phyloP scores from a whole-genome alignment of 1,140 invertebrate genomes.

The Aphelinus certus region DNA sequence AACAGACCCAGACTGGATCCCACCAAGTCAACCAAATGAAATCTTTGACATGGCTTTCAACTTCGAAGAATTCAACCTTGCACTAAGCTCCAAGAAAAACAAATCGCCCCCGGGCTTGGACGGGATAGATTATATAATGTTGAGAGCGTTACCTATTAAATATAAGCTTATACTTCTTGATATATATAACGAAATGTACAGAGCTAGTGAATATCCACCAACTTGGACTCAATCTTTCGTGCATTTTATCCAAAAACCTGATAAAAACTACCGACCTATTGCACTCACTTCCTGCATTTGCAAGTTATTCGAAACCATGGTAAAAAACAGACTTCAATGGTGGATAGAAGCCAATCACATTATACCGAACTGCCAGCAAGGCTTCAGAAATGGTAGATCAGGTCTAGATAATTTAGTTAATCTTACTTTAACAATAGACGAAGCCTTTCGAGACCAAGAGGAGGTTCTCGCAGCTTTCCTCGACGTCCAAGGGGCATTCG shows the following conservation, averaged over 20 bases:
- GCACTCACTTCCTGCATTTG: too few species aligned
- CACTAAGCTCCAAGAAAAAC: too few species aligned
- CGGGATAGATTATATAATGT: neutral
- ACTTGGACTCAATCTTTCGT: too few species aligned
- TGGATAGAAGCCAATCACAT: neutral
- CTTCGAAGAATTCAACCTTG: too few species aligned
- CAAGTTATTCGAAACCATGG: neutral
- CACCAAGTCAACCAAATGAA: too few species aligned
- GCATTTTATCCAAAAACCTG: too few species aligned
- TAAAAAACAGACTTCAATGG: neutral
- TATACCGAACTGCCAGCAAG: neutral
- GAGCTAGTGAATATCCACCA: neutral
- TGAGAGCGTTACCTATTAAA: neutral
- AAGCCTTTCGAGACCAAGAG: too few species aligned
- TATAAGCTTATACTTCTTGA: neutral
- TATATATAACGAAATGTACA: slow-evolving; percentile 1
- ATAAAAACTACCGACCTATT: too few species aligned
- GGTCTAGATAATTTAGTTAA: neutral
- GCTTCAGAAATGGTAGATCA: neutral
- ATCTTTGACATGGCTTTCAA: neutral
- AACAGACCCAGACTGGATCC: neutral
- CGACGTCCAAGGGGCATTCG: too few species aligned
- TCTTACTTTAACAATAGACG: too few species aligned
- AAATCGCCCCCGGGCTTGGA: too few species aligned
- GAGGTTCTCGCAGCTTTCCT: too few species aligned